Evolutionary conservation across 2,113 vertebrate genomes (phyloP).

Genomic region (Eonycteris spelaea): DNA sequence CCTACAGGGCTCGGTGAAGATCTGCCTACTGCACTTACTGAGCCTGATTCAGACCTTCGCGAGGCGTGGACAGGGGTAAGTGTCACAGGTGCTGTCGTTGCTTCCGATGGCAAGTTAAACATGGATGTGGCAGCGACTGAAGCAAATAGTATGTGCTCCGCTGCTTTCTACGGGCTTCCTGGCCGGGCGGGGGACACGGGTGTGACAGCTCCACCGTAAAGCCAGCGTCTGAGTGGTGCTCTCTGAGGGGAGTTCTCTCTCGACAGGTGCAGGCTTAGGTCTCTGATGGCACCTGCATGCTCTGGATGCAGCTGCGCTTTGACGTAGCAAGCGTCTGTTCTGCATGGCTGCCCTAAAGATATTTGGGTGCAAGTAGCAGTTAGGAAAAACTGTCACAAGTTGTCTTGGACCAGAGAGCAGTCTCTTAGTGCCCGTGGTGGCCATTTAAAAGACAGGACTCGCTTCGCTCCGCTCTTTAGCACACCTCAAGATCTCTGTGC

Average conservation of each 20-base stretch:
- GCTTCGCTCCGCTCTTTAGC: background rate
- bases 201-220: background rate
- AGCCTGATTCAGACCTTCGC: background rate
- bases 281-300: background rate
- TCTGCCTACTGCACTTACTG: background rate
- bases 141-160: background rate
- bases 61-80: background rate
- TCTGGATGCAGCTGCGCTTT: conserved; percentile 23
- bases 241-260: background rate
- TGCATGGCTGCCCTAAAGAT: conserved; percentile 69
- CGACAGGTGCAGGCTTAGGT: conserved; percentile 2
- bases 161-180: background rate
- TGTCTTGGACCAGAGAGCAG: conserved; percentile 50
- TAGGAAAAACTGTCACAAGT: conserved; percentile 57
- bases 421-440: background rate
- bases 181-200: background rate
- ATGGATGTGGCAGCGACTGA: background rate
- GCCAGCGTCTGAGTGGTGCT: too few species aligned
- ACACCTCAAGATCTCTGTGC: background rate
- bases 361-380: conserved; percentile 63
- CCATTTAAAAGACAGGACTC: background rate
- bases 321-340: conserved; percentile 55
- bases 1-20: background rate
- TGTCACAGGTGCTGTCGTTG: background rate
- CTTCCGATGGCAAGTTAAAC: background rate